Base-by-base conservation (phyloP, 2,113 vertebrate genomes). In the Illadopsis cleaveri region DNA sequence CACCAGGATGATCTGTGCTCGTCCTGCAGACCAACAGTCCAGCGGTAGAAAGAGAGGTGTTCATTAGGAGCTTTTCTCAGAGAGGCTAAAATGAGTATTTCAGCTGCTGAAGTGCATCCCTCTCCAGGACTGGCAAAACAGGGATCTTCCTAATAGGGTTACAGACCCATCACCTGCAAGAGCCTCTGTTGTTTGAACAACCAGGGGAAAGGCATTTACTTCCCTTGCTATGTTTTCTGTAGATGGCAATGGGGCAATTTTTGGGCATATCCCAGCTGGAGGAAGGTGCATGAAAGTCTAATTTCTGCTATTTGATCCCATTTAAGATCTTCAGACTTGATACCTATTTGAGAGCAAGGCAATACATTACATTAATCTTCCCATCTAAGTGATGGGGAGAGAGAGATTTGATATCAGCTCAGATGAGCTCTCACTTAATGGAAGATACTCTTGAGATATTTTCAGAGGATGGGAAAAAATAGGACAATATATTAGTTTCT, bases 101-200 rank as follows among this genome's bases (percentile, higher is more conserved):
- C 37, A 40, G 5, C n/a, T 77, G 11, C 16, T 10, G 4, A 91
- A 35, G 37, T 0, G 0, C 4, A 5, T 72, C 15, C 3, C 9
- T 38, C 20, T 24, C 13, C 7, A 16, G 10, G 24, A 54, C 27
- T 58, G 54, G 17, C 54, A 56, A 33, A 76, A 35, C 14, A 47
- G 12, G 18, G 4, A 4, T 30, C 30, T 79, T 82, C 22, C 33
- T 61, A 57, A 9, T 1, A 12, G 24, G 16, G 16, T 38, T 40
- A 60, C 45, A 83, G 62, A 72, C 35, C 38, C 18, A 66, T 5
- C 30, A 71, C 18, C 40, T 58, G 9, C 24, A 51, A 44, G 4
- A 92, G 2, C 53, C 16, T 64, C 68, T 77, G 18, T 1, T 35
- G 14, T 50, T 75, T 28, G 33, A 47, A 20, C 73, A 62, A 50